Conservation (phyloP, 2,113 vertebrate species). For the Pithys albifrons region DNA sequence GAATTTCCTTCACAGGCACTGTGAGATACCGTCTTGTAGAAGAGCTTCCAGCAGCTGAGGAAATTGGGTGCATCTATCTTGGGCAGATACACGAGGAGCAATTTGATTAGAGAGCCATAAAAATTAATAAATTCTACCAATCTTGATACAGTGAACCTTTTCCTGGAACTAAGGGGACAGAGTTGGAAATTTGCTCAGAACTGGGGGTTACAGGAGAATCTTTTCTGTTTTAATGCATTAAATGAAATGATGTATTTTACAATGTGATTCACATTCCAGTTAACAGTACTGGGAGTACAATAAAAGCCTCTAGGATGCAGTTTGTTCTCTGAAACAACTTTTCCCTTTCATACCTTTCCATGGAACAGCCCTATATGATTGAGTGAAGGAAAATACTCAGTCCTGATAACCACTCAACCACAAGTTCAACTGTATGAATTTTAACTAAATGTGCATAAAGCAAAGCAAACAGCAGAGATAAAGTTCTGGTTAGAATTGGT, state of each 20-base stretch:
- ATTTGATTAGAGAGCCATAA: not conserved
- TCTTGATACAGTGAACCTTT: not conserved
- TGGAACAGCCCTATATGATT: not conserved
- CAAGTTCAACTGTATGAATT: not conserved
- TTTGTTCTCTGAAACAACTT: not conserved
- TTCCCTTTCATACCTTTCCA: not conserved
- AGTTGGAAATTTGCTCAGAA: not conserved
- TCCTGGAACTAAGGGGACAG: not conserved
- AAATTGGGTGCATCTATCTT: not conserved
- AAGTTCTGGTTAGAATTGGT: not conserved
- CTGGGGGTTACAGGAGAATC: not conserved
- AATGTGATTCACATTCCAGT: not conserved
- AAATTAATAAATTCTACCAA: not conserved
- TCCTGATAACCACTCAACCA: not conserved
- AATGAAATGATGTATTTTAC: not conserved
- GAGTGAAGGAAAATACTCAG: not conserved
- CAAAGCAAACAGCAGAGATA: not conserved
- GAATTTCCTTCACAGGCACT: not conserved
- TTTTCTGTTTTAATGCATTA: not conserved
- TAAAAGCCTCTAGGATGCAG: not conserved
- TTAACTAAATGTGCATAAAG: not conserved
- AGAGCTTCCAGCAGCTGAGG: not conserved
- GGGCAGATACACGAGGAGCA: not conserved
- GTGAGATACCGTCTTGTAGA: not conserved
- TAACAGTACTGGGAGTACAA: not conserved